Evolutionary conservation across 2,888 invertebrate genomes (phyloP).

Genomic region (Frankliniella fusca): DNA sequence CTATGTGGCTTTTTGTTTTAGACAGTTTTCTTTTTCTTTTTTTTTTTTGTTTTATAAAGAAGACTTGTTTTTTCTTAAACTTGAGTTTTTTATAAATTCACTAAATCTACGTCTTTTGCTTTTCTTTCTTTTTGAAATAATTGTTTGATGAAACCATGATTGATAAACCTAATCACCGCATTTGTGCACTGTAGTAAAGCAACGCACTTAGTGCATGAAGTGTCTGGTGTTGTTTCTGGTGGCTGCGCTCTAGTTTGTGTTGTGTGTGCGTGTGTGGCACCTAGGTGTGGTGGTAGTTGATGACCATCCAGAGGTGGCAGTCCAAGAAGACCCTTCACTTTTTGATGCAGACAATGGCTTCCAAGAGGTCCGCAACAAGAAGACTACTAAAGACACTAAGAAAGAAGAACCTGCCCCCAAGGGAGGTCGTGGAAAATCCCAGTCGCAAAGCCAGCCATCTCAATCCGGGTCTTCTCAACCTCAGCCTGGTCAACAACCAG

Average conservation of each 20-base stretch:
- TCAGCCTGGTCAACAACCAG: slow-evolving; percentile 15
- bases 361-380: slow-evolving; percentile 79
- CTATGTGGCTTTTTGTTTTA: background rate
- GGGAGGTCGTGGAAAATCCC: slow-evolving; percentile 43
- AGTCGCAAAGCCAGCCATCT: slow-evolving; percentile 32
- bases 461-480: background rate
- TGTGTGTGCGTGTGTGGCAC: slow-evolving; percentile 39
- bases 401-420: slow-evolving; percentile 38
- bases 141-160: too few species aligned
- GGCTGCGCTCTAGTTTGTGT: slow-evolving; percentile 37
- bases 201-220: slow-evolving; percentile 28
- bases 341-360: slow-evolving; percentile 61
- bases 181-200: background rate
- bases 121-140: too few species aligned
- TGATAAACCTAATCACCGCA: background rate
- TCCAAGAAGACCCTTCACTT: slow-evolving; percentile 44
- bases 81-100: background rate
- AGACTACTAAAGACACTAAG: slow-evolving; percentile 60
- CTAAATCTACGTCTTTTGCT: too few species aligned
- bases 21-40: background rate
- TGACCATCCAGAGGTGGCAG: slow-evolving; percentile 51
- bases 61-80: background rate
- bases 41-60: background rate
- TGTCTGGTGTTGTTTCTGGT: slow-evolving; percentile 33
- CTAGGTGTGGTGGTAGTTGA: slow-evolving; percentile 53